Base-by-base conservation (phyloP, 1,140 invertebrate genomes). In the Halictus rubicundus region DNA sequence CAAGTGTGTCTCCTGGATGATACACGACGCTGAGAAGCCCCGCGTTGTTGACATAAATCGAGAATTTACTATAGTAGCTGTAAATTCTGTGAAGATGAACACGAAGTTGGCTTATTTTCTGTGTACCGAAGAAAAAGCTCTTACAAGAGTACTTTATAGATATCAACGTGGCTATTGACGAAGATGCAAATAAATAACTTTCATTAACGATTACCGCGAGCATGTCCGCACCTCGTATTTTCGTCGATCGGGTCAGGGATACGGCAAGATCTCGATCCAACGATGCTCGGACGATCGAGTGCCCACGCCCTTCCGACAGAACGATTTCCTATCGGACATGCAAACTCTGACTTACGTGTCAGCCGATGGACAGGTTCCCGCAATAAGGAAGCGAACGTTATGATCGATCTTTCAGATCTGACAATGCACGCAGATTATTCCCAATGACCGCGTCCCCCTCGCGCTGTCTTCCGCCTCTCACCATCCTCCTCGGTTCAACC, bases 351-450 rank as follows among this genome's bases (percentile, higher is more conserved):
- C 83, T 85, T 73, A 75, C 74, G 80, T 71, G 79, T 84, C 69
- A 65, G 66, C 70, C 64, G 69, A 84, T 39, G 69, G 83, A 84
- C 70, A 81, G 73, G 69, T 84, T 64, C 64, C 69, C 70, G 79
- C 78, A 85, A 84, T 84, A 85, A 85, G 84, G 83, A 85, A 85
- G 82, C 84, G 70, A 70, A 76, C 79, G 70, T 85, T 85, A 85
- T 78, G 82, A 85, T 85, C 84, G 84, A 85, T 84, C 82, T 81
- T 59, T 71, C 74, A 69, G 65, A 23, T n/a, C 83, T 37, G 83
- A 84, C 84, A 85, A 85, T 84, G 78, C 82, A 32, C 37, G 61
- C 42, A 76, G 63, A 85, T 85, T 81, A 83, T 85, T 78, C 39
- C 65, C 60, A 60, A 80, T 76, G 83, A 76, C 19, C 78, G 69